Percentiles rank a stretch among this genome's conserved stretches.
phyloP scores from a whole-genome alignment of 2,113 vertebrate genomes.

The Microcebus ravelobensis region DNA sequence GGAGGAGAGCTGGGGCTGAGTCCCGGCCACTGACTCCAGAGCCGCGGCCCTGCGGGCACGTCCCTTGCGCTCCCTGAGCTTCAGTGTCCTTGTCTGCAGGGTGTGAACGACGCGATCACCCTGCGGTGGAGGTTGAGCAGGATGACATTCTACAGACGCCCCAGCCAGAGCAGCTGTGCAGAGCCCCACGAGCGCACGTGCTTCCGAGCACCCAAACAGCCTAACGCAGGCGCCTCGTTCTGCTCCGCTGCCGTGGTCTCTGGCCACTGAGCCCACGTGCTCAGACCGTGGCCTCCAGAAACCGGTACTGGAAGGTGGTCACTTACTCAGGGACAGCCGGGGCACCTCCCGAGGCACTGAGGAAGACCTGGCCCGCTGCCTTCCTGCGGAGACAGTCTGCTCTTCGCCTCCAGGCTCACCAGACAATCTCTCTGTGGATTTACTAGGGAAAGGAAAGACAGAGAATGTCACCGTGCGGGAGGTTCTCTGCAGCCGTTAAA shows the following conservation, averaged over 20 bases:
- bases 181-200: rapidly evolving
- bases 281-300: background rate
- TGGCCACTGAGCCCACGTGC: background rate
- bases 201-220: rapidly evolving
- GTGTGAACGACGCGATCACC: rapidly evolving
- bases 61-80: rapidly evolving
- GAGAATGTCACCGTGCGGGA: background rate
- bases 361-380: conserved; percentile 65
- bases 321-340: conserved; percentile 82
- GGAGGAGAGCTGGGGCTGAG: background rate
- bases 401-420: background rate
- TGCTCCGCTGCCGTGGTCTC: background rate
- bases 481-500: background rate
- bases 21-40: background rate
- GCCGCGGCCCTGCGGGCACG: rapidly evolving
- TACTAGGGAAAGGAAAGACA: conserved; percentile 56
- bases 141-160: background rate
- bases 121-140: too few relatives aligned
- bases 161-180: background rate
- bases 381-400: background rate
- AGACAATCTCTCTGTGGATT: conserved; percentile 53
- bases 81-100: background rate
- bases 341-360: conserved; percentile 75
- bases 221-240: background rate
- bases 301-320: background rate